Base-by-base conservation (phyloP, 2,888 invertebrate genomes). In the Agriopis marginaria region DNA sequence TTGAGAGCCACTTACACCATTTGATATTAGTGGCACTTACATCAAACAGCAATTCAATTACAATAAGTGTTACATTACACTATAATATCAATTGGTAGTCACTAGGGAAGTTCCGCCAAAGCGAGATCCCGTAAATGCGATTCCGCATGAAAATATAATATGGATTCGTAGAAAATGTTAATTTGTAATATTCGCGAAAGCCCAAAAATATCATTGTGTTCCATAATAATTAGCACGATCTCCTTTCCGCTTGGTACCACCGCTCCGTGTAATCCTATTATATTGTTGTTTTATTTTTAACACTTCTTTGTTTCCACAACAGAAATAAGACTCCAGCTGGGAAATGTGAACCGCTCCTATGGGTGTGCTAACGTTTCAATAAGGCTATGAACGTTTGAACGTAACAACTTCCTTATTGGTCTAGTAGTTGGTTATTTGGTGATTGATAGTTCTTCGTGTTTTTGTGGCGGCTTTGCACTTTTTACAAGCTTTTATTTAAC, bases 291-390 rank as follows among this genome's bases (percentile, higher is more conserved):
- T 32, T 3, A 5, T 3, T 42, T 10, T 42, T 42, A 42, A 42
- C 9, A 42, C 42, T 42, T 42, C 42, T 42, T 9, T 42, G 8
- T 42, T 42, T 42, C 42, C 42, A 10, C 14, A 9, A 8, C 7
- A 60, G 5, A 86, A 88, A 87, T 88, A 87, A 81, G 85, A 84
- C 82, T 79, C 88, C 86, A 75, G 82, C 82, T 83, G 88, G 85
- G 87, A 84, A 86, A 87, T 84, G 80, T 82, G 82, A 85, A 86
- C 82, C 83, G 77, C 85, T 86, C 84, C 85, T 85, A 79, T 81
- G 86, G 86, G 87, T 82, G 86, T 86, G 88, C 86, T 88, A 86
- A 83, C 83, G 82, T 65, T 75, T 74, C 69, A 75, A 74, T 75
- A 73, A 70, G 51, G 60, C 60, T 63, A 32, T 53, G 14, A 14